Percentiles rank a stretch among this genome's conserved stretches.
These are phyloP conservation scores for Montipora capricornis DNA, from an alignment of 64 coral and sea anemone genomes.

Conservation along the genomic window DNA sequence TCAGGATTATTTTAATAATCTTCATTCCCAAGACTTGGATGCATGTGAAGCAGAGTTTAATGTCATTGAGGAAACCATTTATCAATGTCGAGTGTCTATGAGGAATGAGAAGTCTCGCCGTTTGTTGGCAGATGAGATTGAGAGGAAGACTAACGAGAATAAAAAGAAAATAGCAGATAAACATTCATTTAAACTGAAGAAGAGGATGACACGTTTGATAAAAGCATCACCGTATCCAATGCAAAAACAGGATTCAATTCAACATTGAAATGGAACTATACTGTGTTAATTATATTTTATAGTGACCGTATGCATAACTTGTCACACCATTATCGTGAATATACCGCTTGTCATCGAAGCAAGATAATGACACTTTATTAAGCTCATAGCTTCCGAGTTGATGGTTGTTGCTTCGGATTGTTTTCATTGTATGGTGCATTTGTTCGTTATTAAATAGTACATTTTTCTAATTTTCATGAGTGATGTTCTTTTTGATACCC, in stretches of 20 bases:
- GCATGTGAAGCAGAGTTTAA: conserved; percentile 22
- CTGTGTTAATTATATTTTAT: neutral
- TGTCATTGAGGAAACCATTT: neutral
- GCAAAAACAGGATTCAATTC: neutral
- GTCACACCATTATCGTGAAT: too few species aligned
- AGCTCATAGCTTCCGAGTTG: too few species aligned
- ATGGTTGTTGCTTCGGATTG: too few species aligned
- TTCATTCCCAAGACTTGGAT: neutral
- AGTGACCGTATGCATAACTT: too few species aligned
- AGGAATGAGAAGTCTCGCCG: conserved; percentile 40
- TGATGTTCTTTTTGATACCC: conserved; percentile 1
- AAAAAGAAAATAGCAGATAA: neutral
- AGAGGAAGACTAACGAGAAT: neutral
- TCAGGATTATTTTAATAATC: neutral
- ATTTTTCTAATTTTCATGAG: too few species aligned
- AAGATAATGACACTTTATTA: too few species aligned
- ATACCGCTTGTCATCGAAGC: too few species aligned
- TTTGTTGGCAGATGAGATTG: conserved; percentile 6
- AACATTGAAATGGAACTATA: neutral
- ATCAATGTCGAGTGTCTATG: conserved; percentile 2
- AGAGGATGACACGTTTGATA: neutral
- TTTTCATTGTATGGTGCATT: too few species aligned
- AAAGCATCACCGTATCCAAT: conserved; percentile 30
- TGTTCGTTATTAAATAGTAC: too few species aligned
- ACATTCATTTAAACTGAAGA: conserved; percentile 30